These are phyloP conservation scores for Pachycephus smyrnensis DNA, from an alignment of 2,888 invertebrate species.

Conservation along the genomic window DNA sequence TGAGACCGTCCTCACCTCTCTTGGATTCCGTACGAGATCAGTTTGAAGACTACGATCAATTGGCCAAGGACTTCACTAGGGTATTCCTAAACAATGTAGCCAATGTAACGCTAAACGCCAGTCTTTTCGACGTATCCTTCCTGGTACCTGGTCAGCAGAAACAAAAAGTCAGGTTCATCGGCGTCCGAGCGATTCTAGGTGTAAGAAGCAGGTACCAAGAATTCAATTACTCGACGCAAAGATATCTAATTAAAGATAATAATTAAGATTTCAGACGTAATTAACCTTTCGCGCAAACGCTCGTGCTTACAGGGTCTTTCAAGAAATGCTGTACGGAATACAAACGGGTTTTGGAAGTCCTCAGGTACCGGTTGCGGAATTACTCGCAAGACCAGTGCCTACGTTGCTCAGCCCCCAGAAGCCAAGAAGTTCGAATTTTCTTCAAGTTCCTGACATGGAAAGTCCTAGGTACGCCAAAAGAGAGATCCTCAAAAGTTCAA, in stretches of 20 bases:
- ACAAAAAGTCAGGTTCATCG: conserved; percentile 90
- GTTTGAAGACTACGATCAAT: conserved; percentile 93
- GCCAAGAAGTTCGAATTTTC: conserved; percentile 90
- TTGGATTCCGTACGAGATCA: conserved; percentile 93
- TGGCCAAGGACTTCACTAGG: conserved; percentile 91
- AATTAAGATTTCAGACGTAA: not conserved
- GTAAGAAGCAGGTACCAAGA: conserved; percentile 82
- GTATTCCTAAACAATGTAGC: conserved; percentile 89
- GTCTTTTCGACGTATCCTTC: conserved; percentile 91
- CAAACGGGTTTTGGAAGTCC: conserved; percentile 94
- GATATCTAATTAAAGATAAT: not conserved
- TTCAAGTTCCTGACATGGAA: conserved; percentile 92
- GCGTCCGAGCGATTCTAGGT: conserved; percentile 90
- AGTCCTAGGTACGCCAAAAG: conserved; percentile 73
- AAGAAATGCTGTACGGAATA: conserved; percentile 95
- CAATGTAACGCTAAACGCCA: conserved; percentile 82
- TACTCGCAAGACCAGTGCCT: conserved; percentile 87
- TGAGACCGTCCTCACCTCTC: conserved; percentile 93
- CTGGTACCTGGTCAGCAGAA: conserved; percentile 89
- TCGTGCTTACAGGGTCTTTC: conserved; percentile 76
- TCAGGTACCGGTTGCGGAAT: conserved; percentile 91
- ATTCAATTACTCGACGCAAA: not conserved
- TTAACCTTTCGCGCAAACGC: not conserved
- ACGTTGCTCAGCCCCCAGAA: conserved; percentile 88
- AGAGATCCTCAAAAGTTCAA: not conserved